phyloP scores from a whole-genome alignment of 2,888 invertebrate species.

The Folsomia manolachei region DNA sequence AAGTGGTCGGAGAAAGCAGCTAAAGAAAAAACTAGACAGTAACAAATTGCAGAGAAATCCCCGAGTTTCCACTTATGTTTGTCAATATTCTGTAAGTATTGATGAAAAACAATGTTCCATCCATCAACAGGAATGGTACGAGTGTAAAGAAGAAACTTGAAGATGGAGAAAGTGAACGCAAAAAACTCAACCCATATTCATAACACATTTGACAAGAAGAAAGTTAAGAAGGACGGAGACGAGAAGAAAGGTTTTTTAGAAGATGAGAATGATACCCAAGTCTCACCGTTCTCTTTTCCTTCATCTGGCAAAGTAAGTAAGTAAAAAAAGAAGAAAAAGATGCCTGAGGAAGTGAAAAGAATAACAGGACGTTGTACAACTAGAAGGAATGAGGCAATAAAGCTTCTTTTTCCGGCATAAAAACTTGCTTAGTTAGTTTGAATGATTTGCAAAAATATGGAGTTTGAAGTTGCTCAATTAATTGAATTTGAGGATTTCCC shows the following conservation, averaged over 20 bases:
- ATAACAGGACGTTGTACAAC: not conserved
- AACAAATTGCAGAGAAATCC: not conserved
- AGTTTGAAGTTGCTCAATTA: conserved; percentile 1
- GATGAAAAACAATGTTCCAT: not conserved
- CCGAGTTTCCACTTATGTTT: not conserved
- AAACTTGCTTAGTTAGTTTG: not conserved
- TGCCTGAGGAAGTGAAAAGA: not conserved
- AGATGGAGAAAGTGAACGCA: not conserved
- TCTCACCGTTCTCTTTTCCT: not conserved
- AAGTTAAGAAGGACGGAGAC: not conserved
- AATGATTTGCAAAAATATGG: not conserved
- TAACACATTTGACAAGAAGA: not conserved
- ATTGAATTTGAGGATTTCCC: conserved; percentile 6
- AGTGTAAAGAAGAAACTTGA: not conserved
- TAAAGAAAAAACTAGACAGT: not conserved
- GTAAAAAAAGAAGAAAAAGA: not conserved
- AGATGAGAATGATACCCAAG: too few species aligned
- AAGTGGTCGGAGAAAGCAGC: not conserved
- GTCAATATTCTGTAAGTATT: not conserved
- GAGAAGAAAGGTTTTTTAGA: too few species aligned
- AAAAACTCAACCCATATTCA: not conserved
- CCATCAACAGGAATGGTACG: not conserved
- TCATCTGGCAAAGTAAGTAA: not conserved
- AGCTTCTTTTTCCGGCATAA: not conserved
- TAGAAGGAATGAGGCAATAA: not conserved